A percentile compares a stretch with the other conserved stretches of the same genome.
Conservation (phyloP, 2,888 invertebrate species). For the Neoscelio sp. region DNA sequence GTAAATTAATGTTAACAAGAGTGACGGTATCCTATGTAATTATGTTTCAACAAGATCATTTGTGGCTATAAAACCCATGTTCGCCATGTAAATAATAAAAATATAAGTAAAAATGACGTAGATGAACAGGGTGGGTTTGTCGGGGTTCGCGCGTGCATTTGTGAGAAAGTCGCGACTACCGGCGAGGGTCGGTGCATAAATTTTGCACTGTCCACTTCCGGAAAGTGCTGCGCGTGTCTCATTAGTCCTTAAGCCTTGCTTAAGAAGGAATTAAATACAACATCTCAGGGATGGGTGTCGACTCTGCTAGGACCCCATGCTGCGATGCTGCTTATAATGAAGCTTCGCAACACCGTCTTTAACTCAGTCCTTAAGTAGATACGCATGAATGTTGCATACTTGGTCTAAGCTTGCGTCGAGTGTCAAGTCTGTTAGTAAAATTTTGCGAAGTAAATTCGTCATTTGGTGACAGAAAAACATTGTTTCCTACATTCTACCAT, state of each 20-base stretch:
- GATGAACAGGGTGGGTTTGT: slow-evolving; percentile 18
- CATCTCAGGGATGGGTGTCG: slow-evolving; percentile 78
- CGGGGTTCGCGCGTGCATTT: slow-evolving; percentile 21
- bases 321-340: slow-evolving; percentile 77
- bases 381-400: slow-evolving; percentile 46
- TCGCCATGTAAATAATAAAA: too few species aligned
- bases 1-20: too few species aligned
- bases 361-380: slow-evolving; percentile 64
- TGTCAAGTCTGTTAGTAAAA: slow-evolving; percentile 53
- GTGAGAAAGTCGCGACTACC: slow-evolving; percentile 50
- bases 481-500: slow-evolving; percentile 18
- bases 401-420: slow-evolving; percentile 38
- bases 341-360: slow-evolving; percentile 75
- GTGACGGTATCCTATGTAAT: too few species aligned
- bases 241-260: slow-evolving; percentile 77
- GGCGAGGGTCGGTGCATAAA: slow-evolving; percentile 72
- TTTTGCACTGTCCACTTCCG: slow-evolving; percentile 75
- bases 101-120: neutral
- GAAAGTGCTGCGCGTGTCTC: slow-evolving; percentile 76
- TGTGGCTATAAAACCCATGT: too few species aligned
- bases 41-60: neutral
- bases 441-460: slow-evolving; percentile 51
- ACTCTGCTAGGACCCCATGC: slow-evolving; percentile 76
- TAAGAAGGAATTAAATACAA: slow-evolving; percentile 78
- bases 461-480: slow-evolving; percentile 40